Evolutionary conservation across 2,797 vertebrate species (phyloP).

Genomic region (Geotrypetes seraphini): DNA sequence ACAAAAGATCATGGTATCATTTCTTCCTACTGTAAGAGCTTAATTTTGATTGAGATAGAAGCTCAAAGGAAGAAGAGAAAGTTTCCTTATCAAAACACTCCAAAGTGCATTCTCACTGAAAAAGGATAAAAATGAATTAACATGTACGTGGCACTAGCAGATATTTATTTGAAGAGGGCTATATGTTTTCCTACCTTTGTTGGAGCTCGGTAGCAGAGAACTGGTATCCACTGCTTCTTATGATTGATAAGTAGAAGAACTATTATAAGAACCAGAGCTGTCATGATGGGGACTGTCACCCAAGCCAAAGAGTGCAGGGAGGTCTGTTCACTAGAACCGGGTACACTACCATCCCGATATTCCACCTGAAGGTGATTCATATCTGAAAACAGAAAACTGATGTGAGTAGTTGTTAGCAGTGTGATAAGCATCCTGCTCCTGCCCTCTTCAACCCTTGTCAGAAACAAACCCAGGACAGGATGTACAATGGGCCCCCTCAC

Average conservation of each 20-base stretch:
- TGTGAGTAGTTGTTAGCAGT: background rate
- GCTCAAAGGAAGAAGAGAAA: too few species aligned
- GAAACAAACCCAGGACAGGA: too few species aligned
- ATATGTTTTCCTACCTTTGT: too few species aligned
- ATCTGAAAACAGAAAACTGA: slow-evolving; percentile 34
- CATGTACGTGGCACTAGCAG: too few species aligned
- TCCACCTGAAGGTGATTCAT: slow-evolving; percentile 70
- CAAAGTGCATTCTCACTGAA: too few species aligned
- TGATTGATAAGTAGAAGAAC: slow-evolving; percentile 69
- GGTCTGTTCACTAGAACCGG: slow-evolving; percentile 35
- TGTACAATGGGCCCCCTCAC: too few species aligned
- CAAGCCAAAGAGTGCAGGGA: slow-evolving; percentile 59
- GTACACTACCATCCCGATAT: slow-evolving; percentile 50
- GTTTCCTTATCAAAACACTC: too few species aligned
- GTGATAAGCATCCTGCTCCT: background rate
- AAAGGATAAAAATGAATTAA: too few species aligned
- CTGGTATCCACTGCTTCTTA: slow-evolving; percentile 77
- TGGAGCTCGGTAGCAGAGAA: slow-evolving; percentile 73
- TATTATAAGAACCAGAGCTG: slow-evolving; percentile 60
- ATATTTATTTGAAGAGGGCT: too few species aligned
- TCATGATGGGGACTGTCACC: slow-evolving; percentile 61
- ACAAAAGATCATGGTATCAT: too few species aligned
- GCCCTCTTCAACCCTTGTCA: background rate
- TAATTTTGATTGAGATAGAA: too few species aligned
- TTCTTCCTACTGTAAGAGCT: too few species aligned